A percentile compares a stretch with the other conserved stretches of the same genome.
Evolutionary conservation across 2,888 invertebrate species (phyloP).

Genomic region (Merodon equestris): DNA sequence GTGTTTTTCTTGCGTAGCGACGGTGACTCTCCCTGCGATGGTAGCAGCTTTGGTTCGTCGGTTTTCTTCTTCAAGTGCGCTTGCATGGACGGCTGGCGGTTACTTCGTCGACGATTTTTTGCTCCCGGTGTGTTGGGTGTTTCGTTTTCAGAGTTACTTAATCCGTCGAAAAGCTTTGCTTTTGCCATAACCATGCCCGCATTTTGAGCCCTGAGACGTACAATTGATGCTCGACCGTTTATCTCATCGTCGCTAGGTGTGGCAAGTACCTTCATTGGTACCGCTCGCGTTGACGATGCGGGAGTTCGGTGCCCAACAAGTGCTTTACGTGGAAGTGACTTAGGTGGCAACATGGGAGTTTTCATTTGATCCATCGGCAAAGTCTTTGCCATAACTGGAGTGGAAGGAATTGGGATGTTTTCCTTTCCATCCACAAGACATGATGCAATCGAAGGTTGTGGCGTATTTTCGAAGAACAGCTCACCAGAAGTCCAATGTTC

Average conservation of each 20-base stretch:
- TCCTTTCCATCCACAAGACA: conserved; percentile 45
- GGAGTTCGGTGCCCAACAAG: conserved; percentile 40
- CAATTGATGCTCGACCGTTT: conserved; percentile 85
- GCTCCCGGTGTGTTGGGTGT: conserved; percentile 16
- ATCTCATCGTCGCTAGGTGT: conserved; percentile 72
- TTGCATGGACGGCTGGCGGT: conserved; percentile 26
- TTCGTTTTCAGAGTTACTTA: conserved; percentile 70
- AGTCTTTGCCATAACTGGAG: conserved; percentile 38
- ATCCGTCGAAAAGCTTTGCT: conserved; percentile 86
- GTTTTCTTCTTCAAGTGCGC: conserved; percentile 31
- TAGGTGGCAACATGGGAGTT: conserved; percentile 73
- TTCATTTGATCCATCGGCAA: conserved; percentile 56
- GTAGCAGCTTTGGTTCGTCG: conserved; percentile 1
- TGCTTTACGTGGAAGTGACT: conserved; percentile 63
- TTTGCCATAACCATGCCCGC: conserved; percentile 90
- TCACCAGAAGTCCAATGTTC: conserved; percentile 79
- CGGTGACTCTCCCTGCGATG: conserved; percentile 37
- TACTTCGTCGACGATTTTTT: conserved; percentile 54
- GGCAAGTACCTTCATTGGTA: conserved; percentile 18
- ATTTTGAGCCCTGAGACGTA: conserved; percentile 85
- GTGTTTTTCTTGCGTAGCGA: conserved; percentile 65
- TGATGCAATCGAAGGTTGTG: conserved; percentile 3
- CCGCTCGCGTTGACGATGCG: conserved; percentile 31
- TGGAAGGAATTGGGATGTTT: conserved; percentile 39
- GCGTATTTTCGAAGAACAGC: conserved; percentile 74